Evolutionary conservation across 2,888 invertebrate genomes (phyloP), one percentile per base, ranked within the genome.

Genomic region (Synergus umbraculus): DNA sequence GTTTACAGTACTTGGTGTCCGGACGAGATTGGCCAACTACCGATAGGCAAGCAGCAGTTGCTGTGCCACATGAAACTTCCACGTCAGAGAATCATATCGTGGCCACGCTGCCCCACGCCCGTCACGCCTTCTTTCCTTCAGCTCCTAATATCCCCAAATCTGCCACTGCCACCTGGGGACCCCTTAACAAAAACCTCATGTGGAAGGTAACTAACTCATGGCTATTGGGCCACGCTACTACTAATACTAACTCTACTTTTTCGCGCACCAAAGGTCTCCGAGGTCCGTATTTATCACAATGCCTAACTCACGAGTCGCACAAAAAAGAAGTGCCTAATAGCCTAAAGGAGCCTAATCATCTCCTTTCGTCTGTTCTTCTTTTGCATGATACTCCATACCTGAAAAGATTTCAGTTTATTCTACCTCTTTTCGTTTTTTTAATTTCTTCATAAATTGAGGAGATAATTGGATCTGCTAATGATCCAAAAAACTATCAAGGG

Each of bases 101-200:
- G 87, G 89, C 91, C 82, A 91, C 91, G 87, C 87, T 92, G 89
- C 91, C 91, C 85, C 90, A 92, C 89, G 89, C 90, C 86, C 90
- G 91, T 87, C 91, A 91, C 89, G 89, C 90, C 87, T 90, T 91
- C 90, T 90, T 90, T 89, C 91, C 91, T 90, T 91, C 92, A 90
- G 93, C 93, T 92, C 92, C 93, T 89, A 93, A 94, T 92, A 93
- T 94, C 90, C 94, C 94, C 90, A 94, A 94, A 93, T 94, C 94
- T 90, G 93, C 94, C 90, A 94, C 91, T 84, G 91, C 94, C 90
- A 94, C 94, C 91, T 94, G 94, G 94, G 94, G 94, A 91, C 93
- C 94, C 90, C 93, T 94, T 92, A 94, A 94, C 93, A 94, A 94
- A 93, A 94, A 94, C 92, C 93, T 94, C 92, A 93, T 93, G 91